Evolutionary conservation across 1,140 invertebrate genomes (phyloP), one percentile per base, ranked within the genome.

Genomic region (Olivierus martensii): DNA sequence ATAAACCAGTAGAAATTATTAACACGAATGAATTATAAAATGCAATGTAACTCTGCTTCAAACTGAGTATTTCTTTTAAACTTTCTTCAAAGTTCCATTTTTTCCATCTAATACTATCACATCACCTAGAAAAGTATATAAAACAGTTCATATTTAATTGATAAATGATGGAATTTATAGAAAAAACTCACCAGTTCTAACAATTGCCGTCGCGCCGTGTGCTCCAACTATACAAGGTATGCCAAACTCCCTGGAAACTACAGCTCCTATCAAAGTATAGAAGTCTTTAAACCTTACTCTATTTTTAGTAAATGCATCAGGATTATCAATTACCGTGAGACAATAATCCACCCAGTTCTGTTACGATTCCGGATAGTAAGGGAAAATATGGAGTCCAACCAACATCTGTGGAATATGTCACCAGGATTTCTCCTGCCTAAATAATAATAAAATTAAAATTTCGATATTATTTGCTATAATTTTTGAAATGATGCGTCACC

Each of bases 371-470:
- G 2, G 73, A 69, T 7, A 90, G 66, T 10, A 89, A 70, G 0
- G 86, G 83, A 63, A 90, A 91, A 66, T 86, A 88, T 2, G 86
- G 84, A 14, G 81, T 81, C 86, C 86, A 91, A 14, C 81, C 85
- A 52, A 89, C 82, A 63, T 91, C 86, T 0, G 85, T 89, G 17
- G 76, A 75, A 51, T 75, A 71, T 0, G 85, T 86, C 51, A 91
- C 79, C 38, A 90, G 69, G 56, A 91, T 77, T 63, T 89, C 84
- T 2, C 82, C 83, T 35, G 60, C 57, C 66, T 75, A 60, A 22
- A 43, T 22, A 43, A n/a, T 28, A 28, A 28, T 9, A 6, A 28
- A 4, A 28, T 28, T 28, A 28, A 6, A 28, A 28, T 9, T 28
- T 28, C 9, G 28, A 4, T 28, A 1, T 28, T n/a, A n/a, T n/a